Evolutionary conservation across 2,797 vertebrate genomes (phyloP).

Genomic region (Moxostoma hubbsi): DNA sequence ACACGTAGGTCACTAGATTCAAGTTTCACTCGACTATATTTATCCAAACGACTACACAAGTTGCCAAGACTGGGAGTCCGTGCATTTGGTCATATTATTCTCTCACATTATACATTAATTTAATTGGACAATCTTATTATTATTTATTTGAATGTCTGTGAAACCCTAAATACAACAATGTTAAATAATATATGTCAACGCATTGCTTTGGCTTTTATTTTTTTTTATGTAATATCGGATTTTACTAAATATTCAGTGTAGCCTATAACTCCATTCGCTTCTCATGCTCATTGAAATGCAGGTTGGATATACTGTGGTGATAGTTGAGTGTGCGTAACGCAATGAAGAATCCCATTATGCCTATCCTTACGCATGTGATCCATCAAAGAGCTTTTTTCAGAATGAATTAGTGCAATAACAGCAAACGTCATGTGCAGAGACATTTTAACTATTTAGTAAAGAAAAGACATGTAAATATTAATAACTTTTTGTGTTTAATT

Average conservation of each 20-base stretch:
- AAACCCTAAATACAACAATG: neutral
- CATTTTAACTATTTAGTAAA: neutral
- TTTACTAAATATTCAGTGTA: no score
- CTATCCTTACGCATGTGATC: neutral
- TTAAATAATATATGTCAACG: neutral
- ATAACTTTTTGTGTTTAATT: neutral
- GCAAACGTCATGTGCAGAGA: neutral
- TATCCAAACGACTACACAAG: constrained; percentile 64
- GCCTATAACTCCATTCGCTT: no score
- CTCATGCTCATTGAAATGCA: neutral
- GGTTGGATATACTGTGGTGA: neutral
- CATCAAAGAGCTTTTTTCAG: neutral
- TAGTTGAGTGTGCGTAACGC: neutral
- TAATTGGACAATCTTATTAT: neutral
- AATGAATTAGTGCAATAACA: neutral
- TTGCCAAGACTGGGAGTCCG: constrained; percentile 61
- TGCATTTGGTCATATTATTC: constrained; percentile 39
- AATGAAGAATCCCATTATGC: neutral
- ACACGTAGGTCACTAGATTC: constrained; percentile 70
- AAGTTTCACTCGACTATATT: constrained; percentile 75
- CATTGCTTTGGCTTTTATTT: neutral
- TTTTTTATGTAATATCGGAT: no score
- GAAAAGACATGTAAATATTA: neutral
- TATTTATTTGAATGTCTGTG: neutral
- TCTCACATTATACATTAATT: neutral